Conservation (phyloP, 2,113 vertebrate genomes). For the Pseudonaja textilis region DNA sequence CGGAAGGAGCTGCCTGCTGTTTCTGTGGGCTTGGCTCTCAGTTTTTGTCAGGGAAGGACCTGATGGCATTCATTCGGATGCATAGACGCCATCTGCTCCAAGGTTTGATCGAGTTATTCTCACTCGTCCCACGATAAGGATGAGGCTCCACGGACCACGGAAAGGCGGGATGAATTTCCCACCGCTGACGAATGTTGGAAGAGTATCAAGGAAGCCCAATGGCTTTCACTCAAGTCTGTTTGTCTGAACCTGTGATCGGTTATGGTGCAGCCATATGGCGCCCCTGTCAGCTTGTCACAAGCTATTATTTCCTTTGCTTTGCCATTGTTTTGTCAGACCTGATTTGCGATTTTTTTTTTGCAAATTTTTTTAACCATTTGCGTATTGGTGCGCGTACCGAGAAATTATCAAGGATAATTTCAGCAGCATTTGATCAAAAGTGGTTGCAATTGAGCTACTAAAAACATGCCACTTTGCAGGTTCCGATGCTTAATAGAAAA, state of each 20-base stretch:
- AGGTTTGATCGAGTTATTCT: not conserved
- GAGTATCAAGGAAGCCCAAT: not conserved
- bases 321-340: not conserved
- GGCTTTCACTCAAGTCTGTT: not conserved
- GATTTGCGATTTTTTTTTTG: not conserved
- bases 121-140: no score
- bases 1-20: not conserved
- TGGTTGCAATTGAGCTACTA: not conserved
- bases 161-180: not conserved
- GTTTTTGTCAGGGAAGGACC: not conserved
- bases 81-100: no score
- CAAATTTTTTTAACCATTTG: not conserved
- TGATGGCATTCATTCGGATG: not conserved
- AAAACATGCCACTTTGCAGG: not conserved
- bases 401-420: not conserved
- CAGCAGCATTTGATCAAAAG: no score
- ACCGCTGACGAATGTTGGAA: not conserved
- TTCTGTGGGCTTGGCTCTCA: not conserved
- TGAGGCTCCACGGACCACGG: not conserved
- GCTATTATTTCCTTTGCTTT: not conserved
- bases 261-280: not conserved
- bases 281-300: not conserved
- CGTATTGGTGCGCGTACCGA: not conserved
- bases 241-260: not conserved
- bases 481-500: not conserved